A percentile compares a stretch with the other conserved stretches of the same genome.
These are phyloP conservation scores for Corythornis cristatus DNA, from an alignment of 2,113 vertebrate genomes.

Conservation along the genomic window DNA sequence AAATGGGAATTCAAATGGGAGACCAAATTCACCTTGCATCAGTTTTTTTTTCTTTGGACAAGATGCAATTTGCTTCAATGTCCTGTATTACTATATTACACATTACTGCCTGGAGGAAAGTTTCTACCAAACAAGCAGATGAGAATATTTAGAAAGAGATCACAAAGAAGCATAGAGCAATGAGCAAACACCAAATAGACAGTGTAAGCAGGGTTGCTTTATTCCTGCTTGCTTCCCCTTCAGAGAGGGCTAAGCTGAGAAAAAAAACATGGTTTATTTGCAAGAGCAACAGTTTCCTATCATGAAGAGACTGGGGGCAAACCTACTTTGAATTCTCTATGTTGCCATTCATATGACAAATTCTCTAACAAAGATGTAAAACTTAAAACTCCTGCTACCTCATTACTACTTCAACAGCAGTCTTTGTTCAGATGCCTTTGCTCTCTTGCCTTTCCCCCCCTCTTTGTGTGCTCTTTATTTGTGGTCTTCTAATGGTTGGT, in stretches of 20 bases:
- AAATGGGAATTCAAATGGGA: constrained; percentile 35
- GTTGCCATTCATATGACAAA: background rate
- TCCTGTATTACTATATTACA: constrained; percentile 17
- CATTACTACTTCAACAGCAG: background rate
- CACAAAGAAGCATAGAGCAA: constrained; percentile 48
- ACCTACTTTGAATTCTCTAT: constrained; percentile 1
- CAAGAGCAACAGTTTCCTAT: background rate
- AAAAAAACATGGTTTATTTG: constrained; percentile 14
- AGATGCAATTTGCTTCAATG: constrained; percentile 13
- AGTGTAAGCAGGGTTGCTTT: constrained; percentile 2
- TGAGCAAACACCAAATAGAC: constrained; percentile 19
- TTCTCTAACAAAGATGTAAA: background rate
- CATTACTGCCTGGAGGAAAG: constrained; percentile 38
- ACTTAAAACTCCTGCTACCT: background rate
- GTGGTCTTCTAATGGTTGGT: background rate
- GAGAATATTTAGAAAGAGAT: constrained; percentile 46
- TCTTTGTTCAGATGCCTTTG: background rate
- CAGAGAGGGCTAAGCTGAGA: background rate
- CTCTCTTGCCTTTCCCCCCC: background rate
- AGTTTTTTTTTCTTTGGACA: background rate
- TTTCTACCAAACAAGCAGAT: constrained; percentile 27
- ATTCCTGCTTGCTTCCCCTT: background rate
- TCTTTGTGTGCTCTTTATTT: background rate
- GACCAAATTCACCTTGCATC: background rate
- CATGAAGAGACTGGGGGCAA: background rate